Percentiles rank a stretch among this genome's conserved stretches.
phyloP scores from a whole-genome alignment of 2,797 vertebrate genomes.

The Propithecus deckenii region DNA sequence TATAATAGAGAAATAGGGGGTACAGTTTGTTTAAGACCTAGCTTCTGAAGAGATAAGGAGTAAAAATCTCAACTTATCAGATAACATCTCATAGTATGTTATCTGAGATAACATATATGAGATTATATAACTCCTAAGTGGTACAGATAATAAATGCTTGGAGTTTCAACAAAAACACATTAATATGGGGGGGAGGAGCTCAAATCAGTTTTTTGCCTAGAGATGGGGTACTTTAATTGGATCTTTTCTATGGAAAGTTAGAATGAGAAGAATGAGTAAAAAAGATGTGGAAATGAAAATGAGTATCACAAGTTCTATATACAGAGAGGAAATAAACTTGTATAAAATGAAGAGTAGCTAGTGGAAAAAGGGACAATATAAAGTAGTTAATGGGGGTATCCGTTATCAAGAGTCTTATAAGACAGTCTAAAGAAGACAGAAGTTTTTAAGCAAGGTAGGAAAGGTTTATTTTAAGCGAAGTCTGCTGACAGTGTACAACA shows the following conservation, averaged over 20 bases:
- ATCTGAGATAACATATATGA: not conserved
- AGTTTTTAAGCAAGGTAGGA: not conserved
- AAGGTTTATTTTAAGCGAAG: not conserved
- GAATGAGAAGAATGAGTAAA: not conserved
- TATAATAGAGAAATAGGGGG: not conserved
- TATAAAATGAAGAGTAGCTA: not conserved
- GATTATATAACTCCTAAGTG: not conserved
- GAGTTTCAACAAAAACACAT: slow-evolving; percentile 3
- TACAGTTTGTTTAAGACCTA: not conserved
- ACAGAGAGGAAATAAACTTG: not conserved
- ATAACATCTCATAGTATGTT: not conserved
- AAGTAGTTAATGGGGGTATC: not conserved
- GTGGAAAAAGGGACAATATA: not conserved
- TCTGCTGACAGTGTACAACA: not conserved
- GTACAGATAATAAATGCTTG: not conserved
- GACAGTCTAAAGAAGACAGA: not conserved
- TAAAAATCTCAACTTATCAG: not conserved
- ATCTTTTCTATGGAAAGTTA: not conserved
- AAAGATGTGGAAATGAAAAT: not conserved
- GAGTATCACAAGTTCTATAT: not conserved
- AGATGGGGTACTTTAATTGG: not conserved
- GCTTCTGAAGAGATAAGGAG: not conserved
- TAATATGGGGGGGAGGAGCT: not conserved
- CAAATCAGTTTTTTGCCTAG: not conserved
- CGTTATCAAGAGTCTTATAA: not conserved